Evolutionary conservation across 2,797 vertebrate species (phyloP), one percentile per base, ranked within the genome.

Genomic region (Loriculus beryllinus): DNA sequence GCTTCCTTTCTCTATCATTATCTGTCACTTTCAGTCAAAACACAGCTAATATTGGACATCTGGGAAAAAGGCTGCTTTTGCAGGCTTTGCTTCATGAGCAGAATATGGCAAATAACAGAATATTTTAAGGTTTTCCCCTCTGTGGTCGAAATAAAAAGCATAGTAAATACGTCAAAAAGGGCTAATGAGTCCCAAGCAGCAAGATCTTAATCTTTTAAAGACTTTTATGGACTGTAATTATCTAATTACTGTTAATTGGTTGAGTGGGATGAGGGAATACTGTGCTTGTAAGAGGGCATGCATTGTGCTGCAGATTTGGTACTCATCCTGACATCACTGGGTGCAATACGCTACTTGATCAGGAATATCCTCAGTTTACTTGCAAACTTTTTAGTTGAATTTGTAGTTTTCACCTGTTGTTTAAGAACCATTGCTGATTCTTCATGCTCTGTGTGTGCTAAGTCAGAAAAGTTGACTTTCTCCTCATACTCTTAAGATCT

Each of bases 201-300:
- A 87, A 84, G 25, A 93, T 85, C 71, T 91, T 95, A 37, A 92
- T 97, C 93, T 96, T 95, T 82, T 3, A 8, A 92, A 95, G 81
- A 96, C 56, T 91, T 96, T 96, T 95, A 97, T 93, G 84, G 94
- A 91, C 67, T 28, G 19, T 49, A 96, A 94, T 97, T 95, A 96
- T 71, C 93, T 97, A 97, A 97, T 97, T 96, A 94, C 84, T 86
- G 69, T 62, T 97, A 98, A 98, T 96, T 96, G 88, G 72, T 89
- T 86, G 85, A 86, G 93, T 90, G 92, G 74, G 83, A 90, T 91
- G 60, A 84, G 85, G 84, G 64, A 95, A 74, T 82, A 86, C 47
- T 52, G 22, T 52, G 82, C 42, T 35, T 85, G 63, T 62, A 89
- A 65, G 82, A 94, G 59, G 76, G 51, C 67, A 81, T 31, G 65